phyloP scores from a whole-genome alignment of 2,888 invertebrate genomes.

The Meteorus colon region DNA sequence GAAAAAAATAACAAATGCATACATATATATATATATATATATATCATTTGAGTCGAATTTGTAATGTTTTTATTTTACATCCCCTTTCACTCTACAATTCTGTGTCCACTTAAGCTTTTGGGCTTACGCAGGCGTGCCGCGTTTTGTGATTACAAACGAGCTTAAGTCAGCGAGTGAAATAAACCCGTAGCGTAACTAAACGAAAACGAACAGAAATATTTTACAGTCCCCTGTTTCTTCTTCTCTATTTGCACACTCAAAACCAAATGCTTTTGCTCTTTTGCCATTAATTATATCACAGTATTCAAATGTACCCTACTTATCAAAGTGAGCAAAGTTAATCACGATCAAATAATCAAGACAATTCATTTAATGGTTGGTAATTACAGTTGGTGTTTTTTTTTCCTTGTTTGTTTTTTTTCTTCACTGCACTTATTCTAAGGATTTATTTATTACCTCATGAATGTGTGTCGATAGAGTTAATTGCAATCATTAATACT shows the following conservation, averaged over 20 bases:
- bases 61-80: slow-evolving; percentile 2
- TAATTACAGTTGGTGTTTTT: neutral
- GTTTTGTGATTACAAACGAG: slow-evolving; percentile 41
- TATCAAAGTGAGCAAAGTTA: neutral
- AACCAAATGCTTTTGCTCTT: slow-evolving; percentile 4
- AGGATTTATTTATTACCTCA: slow-evolving; percentile 13
- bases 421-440: neutral
- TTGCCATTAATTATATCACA: slow-evolving; percentile 16
- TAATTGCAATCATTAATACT: slow-evolving; percentile 12
- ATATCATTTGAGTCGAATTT: neutral
- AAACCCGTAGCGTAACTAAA: slow-evolving; percentile 34
- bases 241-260: neutral
- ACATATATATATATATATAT: neutral
- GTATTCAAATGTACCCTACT: neutral
- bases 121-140: slow-evolving; percentile 35
- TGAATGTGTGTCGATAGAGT: slow-evolving; percentile 5
- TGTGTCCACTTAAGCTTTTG: slow-evolving; percentile 38
- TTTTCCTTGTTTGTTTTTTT: neutral
- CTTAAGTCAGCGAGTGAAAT: slow-evolving; percentile 35
- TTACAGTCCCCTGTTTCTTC: slow-evolving; percentile 1
- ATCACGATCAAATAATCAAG: neutral
- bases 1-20: neutral
- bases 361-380: neutral
- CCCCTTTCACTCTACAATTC: slow-evolving; percentile 16
- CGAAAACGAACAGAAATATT: slow-evolving; percentile 40